Conservation (phyloP, 2,113 vertebrate species). For the Gadus chalcogrammus region DNA sequence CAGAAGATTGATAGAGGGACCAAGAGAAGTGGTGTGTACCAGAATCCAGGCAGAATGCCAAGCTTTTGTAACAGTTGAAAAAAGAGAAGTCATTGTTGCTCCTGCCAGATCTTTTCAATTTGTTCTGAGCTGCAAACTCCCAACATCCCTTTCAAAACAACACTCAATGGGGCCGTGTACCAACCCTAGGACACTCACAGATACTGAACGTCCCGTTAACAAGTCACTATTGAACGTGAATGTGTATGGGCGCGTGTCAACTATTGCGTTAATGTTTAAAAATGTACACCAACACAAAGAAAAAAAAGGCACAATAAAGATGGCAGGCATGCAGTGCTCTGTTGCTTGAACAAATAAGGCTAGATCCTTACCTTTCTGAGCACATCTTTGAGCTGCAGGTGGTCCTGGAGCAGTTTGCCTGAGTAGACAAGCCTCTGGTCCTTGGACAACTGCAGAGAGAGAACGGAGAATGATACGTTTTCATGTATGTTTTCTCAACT, state of each 20-base stretch:
- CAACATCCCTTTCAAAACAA: background rate
- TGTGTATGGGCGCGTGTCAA: too few species aligned
- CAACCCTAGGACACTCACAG: too few species aligned
- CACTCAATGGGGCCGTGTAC: too few species aligned
- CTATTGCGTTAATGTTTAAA: background rate
- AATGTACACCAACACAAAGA: conserved; percentile 3
- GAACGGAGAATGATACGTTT: conserved; percentile 10
- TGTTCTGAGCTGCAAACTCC: conserved; percentile 1
- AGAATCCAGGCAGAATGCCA: conserved; percentile 41
- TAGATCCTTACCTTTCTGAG: conserved; percentile 83
- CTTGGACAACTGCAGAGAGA: conserved; percentile 78
- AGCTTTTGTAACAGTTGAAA: conserved; percentile 20
- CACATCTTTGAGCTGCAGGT: conserved; percentile 89
- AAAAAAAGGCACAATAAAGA: background rate
- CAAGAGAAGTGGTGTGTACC: conserved; percentile 21
- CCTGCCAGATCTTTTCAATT: conserved; percentile 25
- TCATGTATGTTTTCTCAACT: background rate
- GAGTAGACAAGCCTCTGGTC: conserved; percentile 95
- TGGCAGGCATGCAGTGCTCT: too few species aligned
- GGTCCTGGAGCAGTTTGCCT: conserved; percentile 89
- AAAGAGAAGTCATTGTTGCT: conserved; percentile 38
- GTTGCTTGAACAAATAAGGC: background rate
- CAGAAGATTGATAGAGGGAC: background rate
- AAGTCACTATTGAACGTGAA: too few species aligned
- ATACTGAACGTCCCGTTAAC: too few species aligned